phyloP scores from a whole-genome alignment of 2,113 vertebrate genomes.

The Empidonax alnorum region DNA sequence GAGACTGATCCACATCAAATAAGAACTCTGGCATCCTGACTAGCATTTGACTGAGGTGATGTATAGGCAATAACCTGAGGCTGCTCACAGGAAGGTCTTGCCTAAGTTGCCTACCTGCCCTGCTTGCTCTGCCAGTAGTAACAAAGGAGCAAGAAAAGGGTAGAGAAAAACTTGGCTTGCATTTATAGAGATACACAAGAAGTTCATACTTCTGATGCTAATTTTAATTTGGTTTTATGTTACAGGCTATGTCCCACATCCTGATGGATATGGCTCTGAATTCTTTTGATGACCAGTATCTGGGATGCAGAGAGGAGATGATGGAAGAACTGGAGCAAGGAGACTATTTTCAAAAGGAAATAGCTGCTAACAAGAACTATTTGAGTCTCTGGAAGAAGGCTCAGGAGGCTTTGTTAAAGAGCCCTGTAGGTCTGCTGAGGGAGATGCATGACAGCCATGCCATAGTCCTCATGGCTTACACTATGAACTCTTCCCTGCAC shows the following conservation, averaged over 20 bases:
- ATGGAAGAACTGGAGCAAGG: constrained; percentile 42
- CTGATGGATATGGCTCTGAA: constrained; percentile 53
- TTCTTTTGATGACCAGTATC: constrained; percentile 76
- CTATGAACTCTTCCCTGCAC: constrained; percentile 63
- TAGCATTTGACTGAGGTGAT: background rate
- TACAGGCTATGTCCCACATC: constrained; percentile 9
- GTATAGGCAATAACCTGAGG: background rate
- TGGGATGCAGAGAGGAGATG: constrained; percentile 59
- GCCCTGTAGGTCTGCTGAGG: constrained; percentile 1
- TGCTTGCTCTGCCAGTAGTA: background rate
- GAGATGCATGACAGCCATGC: constrained; percentile 49
- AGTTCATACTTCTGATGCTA: background rate
- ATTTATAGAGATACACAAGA: background rate
- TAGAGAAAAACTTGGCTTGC: background rate
- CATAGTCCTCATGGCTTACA: constrained; percentile 72
- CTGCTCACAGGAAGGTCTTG: background rate
- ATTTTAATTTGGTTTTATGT: background rate
- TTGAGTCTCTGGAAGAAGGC: constrained; percentile 38
- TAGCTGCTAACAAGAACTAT: constrained; percentile 8
- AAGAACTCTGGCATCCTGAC: background rate
- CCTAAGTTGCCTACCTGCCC: background rate
- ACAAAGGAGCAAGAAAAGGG: background rate
- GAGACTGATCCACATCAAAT: background rate
- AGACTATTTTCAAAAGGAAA: constrained; percentile 64
- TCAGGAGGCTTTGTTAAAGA: constrained; percentile 7